Conservation (phyloP, 1,140 invertebrate species). For the Diachasmimorpha longicaudata region DNA sequence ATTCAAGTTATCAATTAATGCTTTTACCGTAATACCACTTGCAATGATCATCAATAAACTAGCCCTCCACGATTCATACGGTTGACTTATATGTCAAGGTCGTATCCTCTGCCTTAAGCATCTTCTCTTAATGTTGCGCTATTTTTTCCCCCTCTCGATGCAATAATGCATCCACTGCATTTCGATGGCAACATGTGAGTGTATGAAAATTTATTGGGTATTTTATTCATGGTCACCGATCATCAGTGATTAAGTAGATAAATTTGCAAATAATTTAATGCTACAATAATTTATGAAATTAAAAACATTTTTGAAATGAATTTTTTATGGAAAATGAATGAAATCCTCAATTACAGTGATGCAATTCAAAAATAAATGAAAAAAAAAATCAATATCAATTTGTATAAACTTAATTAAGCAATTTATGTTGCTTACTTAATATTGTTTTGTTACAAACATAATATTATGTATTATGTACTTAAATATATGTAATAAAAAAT, state of each 20-base stretch:
- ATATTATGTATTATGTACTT: too few species aligned
- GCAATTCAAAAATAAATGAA: too few species aligned
- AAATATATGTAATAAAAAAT: too few species aligned
- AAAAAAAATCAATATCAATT: too few species aligned
- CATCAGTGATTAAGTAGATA: not conserved
- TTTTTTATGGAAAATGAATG: too few species aligned
- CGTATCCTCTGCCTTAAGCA: slow-evolving; percentile 18
- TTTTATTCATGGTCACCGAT: not conserved
- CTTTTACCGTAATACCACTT: not conserved
- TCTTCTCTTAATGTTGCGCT: slow-evolving; percentile 19
- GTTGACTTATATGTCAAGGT: slow-evolving; percentile 34
- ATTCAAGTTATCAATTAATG: not conserved
- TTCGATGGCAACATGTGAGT: not conserved
- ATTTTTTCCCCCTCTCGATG: not conserved
- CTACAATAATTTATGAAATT: too few species aligned
- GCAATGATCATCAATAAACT: not conserved
- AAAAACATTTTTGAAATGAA: too few species aligned
- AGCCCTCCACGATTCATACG: not conserved
- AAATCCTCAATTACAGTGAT: too few species aligned
- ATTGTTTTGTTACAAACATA: too few species aligned
- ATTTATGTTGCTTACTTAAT: too few species aligned
- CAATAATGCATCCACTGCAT: not conserved
- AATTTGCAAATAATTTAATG: too few species aligned
- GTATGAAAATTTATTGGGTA: not conserved
- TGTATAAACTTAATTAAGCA: too few species aligned